Evolutionary conservation across 1,140 invertebrate species (phyloP), one percentile per base, ranked within the genome.

Genomic region (Muscidifurax raptorellus): DNA sequence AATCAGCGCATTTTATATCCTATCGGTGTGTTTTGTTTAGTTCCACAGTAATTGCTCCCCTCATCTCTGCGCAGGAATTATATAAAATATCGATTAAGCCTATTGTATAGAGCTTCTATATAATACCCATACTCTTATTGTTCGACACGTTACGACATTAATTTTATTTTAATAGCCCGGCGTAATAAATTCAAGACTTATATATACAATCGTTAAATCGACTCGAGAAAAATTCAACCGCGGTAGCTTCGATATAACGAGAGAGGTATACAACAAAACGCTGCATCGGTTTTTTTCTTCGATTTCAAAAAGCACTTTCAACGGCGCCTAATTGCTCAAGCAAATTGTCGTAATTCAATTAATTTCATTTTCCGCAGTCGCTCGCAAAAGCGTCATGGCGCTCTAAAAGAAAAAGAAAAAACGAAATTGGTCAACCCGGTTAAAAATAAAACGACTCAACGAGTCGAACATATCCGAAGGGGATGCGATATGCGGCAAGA

Each of bases 101-200:
- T 1, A 25, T 30, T 72, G 74, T 28, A 81, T 28, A 72, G 18
- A 81, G 13, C 28, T 30, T 47, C 12, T 59, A 0, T 9, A 9
- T 40, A 9, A 9, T 40, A 40, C 10, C 9, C 7, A 40, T 40
- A 40, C 36, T 52, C 2, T 52, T 80, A 72, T 52, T 52, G 18
- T 72, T 28, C 44, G 28, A 32, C 40, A 12, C 27, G 69, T 71
- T 52, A 72, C 66, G 10, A 25, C 36, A 81, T 82, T 80, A 85
- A 87, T 87, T 80, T 72, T 78, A 59, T 22, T 59, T 59, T 59
- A 59, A 59, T 59, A 59, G 52, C 22, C 6, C 15, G 18, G 15
- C 18, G 52, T 59, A 59, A 59, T 59, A 59, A 59, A 59, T 59
- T 59, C 52, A n/a, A 7, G 4, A 7, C 18, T 22, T 59, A 59